Percentiles rank a stretch among this genome's conserved stretches.
Evolutionary conservation across 2,888 invertebrate genomes (phyloP).

Genomic region (Andrena minutula): DNA sequence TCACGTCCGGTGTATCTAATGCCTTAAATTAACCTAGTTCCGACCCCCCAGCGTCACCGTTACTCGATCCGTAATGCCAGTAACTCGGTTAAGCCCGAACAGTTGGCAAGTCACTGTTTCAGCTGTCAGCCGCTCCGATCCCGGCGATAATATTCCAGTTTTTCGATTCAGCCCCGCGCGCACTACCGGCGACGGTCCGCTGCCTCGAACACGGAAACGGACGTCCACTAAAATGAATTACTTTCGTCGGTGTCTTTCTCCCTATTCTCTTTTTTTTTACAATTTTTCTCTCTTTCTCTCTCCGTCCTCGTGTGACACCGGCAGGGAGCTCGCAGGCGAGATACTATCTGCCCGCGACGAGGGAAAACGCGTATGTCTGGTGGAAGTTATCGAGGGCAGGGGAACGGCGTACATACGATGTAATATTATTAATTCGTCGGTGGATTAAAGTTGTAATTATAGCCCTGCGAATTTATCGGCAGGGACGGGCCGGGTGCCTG

Average conservation of each 20-base stretch:
- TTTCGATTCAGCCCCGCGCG: slow-evolving; percentile 21
- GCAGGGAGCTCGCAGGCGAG: neutral
- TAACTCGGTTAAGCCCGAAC: slow-evolving; percentile 58
- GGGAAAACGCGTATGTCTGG: slow-evolving; percentile 2
- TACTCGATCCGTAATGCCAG: slow-evolving; percentile 50
- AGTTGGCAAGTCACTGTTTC: slow-evolving; percentile 41
- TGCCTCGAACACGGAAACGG: slow-evolving; percentile 26
- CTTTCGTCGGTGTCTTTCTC: neutral
- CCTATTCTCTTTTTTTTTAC: neutral
- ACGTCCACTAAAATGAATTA: slow-evolving; percentile 20
- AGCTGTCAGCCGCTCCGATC: slow-evolving; percentile 35
- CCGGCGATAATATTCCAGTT: slow-evolving; percentile 37
- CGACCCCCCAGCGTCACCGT: slow-evolving; percentile 63
- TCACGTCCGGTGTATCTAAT: slow-evolving; percentile 76
- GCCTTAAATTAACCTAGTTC: slow-evolving; percentile 77
- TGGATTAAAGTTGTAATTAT: slow-evolving; percentile 54
- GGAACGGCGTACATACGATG: slow-evolving; percentile 7
- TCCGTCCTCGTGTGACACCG: neutral
- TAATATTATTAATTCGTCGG: slow-evolving; percentile 47
- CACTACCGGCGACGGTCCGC: slow-evolving; percentile 11
- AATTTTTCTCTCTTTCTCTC: neutral
- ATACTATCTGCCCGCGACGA: slow-evolving; percentile 10
- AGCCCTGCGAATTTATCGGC: slow-evolving; percentile 40
- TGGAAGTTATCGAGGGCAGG: neutral
- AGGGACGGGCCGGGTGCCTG: neutral